Evolutionary conservation across 2,113 vertebrate genomes (phyloP), one percentile per base, ranked within the genome.

Genomic region (Chauna torquata): DNA sequence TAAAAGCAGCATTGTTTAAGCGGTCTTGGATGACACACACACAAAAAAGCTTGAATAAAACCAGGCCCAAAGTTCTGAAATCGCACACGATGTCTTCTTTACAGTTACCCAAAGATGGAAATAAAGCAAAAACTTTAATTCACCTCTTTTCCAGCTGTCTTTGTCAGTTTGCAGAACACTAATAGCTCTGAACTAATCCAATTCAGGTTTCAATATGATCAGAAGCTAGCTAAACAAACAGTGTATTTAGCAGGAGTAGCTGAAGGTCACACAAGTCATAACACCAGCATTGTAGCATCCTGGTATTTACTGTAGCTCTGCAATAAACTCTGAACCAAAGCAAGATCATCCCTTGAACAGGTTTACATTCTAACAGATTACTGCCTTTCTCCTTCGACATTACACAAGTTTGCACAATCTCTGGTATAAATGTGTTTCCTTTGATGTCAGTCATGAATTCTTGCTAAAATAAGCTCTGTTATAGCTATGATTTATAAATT

Each of bases 401-500:
- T 52, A 49, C 18, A 17, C 40, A 38, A 17, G 47, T 61, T 76
- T 61, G 54, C 59, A 57, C 79, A 66, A 0, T 58, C 81, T 75
- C 62, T 50, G 24, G 2, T 45, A 59, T 25, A 71, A 76, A 70
- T 44, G 40, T 47, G 23, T 78, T 89, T 50, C 47, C 59, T 96
- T 96, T 92, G 75, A 91, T 94, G 84, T 82, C 89, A 90, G 50
- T 76, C n/a, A 11, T 40, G 47, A 89, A 83, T 95, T 90, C 90
- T 90, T 90, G 47, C 71, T 59, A 44, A 89, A 95, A 91, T 80
- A 72, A 87, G 78, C 58, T 96, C 7, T 0, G 57, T 86, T 86
- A 38, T 71, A 68, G 38, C 71, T 93, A 14, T 90, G 82, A 90
- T 91, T 90, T 94, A 80, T 88, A 86, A 97, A 94, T 97, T 82